phyloP scores from a whole-genome alignment of 2,888 invertebrate genomes.

The Ephialtes manifestator region DNA sequence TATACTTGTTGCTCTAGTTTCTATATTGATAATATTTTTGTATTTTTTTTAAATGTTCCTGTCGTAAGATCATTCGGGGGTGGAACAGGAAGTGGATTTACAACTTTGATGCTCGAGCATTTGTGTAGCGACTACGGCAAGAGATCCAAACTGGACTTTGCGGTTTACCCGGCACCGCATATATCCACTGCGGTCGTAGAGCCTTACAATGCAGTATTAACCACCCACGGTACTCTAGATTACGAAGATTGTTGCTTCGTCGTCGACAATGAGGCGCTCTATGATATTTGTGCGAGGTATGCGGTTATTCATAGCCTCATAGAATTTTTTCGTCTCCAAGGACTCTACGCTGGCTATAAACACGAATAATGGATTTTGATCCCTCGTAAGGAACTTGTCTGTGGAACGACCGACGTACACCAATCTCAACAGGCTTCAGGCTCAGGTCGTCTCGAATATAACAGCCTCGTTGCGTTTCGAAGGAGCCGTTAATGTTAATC shows the following conservation, averaged over 20 bases:
- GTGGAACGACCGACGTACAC: slow-evolving; percentile 94
- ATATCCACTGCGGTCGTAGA: slow-evolving; percentile 92
- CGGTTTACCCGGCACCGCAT: slow-evolving; percentile 95
- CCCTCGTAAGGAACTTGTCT: slow-evolving; percentile 88
- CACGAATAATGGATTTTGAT: background rate
- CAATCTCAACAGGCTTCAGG: slow-evolving; percentile 93
- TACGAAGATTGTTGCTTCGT: slow-evolving; percentile 91
- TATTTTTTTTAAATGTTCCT: background rate
- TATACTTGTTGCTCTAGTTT: background rate
- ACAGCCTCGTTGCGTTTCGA: slow-evolving; percentile 91
- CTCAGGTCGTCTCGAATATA: slow-evolving; percentile 91
- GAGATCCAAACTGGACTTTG: slow-evolving; percentile 89
- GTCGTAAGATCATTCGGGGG: slow-evolving; percentile 90
- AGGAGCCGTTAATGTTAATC: slow-evolving; percentile 89
- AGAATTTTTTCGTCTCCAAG: background rate
- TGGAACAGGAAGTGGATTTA: slow-evolving; percentile 93
- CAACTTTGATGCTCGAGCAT: slow-evolving; percentile 89
- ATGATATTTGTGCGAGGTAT: slow-evolving; percentile 90
- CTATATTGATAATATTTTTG: slow-evolving; percentile 23
- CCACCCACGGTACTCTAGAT: slow-evolving; percentile 90
- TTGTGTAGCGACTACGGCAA: slow-evolving; percentile 89
- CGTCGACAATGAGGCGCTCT: slow-evolving; percentile 92
- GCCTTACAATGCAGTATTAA: slow-evolving; percentile 91
- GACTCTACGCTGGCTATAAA: background rate
- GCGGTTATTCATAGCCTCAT: background rate